Evolutionary conservation across 1,140 invertebrate genomes (phyloP).

Genomic region (Trichonephila clavata): DNA sequence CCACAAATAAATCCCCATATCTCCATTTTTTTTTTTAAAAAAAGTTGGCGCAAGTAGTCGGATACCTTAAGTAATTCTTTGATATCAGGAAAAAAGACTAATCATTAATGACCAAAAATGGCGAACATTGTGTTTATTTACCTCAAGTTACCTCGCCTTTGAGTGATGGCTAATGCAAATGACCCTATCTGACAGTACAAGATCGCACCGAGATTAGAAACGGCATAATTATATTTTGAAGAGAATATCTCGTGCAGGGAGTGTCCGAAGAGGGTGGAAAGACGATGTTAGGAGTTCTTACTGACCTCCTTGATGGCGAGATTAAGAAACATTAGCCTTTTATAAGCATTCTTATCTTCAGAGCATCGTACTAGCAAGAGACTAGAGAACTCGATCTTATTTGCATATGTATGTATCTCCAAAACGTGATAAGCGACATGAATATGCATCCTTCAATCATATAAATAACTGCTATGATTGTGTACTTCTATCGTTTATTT

Average conservation of each 20-base stretch:
- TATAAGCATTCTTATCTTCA: neutral
- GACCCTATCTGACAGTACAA: neutral
- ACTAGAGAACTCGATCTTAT: neutral
- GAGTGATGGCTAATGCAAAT: neutral
- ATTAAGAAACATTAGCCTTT: neutral
- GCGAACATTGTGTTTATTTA: neutral
- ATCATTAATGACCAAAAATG: too few species aligned
- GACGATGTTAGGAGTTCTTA: neutral
- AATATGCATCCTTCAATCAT: neutral
- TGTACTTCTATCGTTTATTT: too few species aligned
- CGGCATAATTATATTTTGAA: neutral
- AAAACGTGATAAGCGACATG: neutral
- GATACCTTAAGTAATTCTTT: too few species aligned
- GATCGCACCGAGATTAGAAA: neutral
- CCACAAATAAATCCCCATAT: too few species aligned
- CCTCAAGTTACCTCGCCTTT: neutral
- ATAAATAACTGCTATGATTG: neutral
- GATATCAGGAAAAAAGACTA: too few species aligned
- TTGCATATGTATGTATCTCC: neutral
- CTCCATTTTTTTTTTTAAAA: too few species aligned
- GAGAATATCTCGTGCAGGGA: conserved; percentile 14
- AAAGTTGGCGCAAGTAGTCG: too few species aligned
- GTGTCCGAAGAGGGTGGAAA: neutral
- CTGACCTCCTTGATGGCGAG: neutral
- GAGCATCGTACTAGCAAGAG: neutral